Conservation (phyloP, 1,140 invertebrate species). For the Diploscapter pachys region DNA sequence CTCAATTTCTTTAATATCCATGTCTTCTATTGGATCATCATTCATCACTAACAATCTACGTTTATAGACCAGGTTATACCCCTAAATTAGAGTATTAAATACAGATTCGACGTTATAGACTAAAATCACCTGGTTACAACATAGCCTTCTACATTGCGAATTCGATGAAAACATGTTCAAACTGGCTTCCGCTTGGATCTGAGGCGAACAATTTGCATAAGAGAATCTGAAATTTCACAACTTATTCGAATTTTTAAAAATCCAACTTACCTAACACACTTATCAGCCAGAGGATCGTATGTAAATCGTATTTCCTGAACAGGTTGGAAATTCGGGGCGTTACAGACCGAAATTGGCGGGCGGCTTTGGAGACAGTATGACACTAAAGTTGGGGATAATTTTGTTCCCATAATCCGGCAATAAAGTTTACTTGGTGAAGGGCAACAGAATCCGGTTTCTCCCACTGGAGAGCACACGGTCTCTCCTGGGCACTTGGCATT, state of each 20-base stretch:
- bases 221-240: not conserved
- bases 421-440: constrained; percentile 20
- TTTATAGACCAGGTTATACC: constrained; percentile 25
- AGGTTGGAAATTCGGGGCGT: constrained; percentile 3
- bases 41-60: constrained; percentile 23
- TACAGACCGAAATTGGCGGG: constrained; percentile 25
- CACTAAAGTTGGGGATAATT: not conserved
- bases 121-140: constrained; percentile 22
- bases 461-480: constrained; percentile 20
- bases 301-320: constrained; percentile 29
- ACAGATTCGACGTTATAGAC: too few relatives aligned
- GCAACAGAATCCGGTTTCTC: constrained; percentile 16
- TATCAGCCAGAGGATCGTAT: constrained; percentile 22
- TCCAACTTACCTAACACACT: constrained; percentile 4
- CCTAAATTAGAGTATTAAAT: not conserved
- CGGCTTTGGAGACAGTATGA: constrained; percentile 22
- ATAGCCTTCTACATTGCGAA: constrained; percentile 21
- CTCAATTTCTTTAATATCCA: not conserved
- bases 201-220: constrained; percentile 12
- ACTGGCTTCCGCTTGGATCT: constrained; percentile 3
- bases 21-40: constrained; percentile 23
- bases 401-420: not conserved
- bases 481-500: constrained; percentile 19
- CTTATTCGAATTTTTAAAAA: too few relatives aligned
- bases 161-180: constrained; percentile 22